These are phyloP conservation scores for Orcinus orca DNA, from an alignment of 2,113 vertebrate genomes.

Conservation along the genomic window DNA sequence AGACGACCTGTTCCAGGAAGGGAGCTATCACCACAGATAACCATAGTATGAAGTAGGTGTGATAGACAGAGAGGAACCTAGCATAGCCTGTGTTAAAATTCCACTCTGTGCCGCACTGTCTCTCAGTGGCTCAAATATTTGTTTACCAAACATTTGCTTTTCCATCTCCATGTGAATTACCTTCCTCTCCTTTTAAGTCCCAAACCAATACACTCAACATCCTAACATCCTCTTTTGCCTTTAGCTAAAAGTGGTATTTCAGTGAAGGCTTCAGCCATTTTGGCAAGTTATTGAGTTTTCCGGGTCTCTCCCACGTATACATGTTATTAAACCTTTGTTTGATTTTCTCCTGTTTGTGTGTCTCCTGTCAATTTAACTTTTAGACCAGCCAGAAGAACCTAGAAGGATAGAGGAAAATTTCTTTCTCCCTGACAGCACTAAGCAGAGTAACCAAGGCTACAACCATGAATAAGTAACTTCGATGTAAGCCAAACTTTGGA, in stretches of 20 bases:
- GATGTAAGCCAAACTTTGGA: not conserved
- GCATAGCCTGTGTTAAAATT: not conserved
- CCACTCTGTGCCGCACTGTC: not conserved
- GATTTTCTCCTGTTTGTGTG: not conserved
- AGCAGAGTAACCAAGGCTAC: not conserved
- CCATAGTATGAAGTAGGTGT: not conserved
- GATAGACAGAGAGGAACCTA: not conserved
- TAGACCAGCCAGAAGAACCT: no score
- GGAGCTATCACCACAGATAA: not conserved
- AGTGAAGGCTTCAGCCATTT: not conserved
- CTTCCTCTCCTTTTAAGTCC: not conserved
- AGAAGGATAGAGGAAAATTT: not conserved
- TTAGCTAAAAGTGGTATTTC: not conserved
- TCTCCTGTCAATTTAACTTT: not conserved
- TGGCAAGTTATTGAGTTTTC: not conserved
- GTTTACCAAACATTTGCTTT: not conserved
- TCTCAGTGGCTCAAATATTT: not conserved
- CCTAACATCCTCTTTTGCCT: not conserved
- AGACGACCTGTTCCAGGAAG: not conserved
- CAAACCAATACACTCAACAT: not conserved
- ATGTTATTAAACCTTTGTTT: not conserved
- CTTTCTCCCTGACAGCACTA: not conserved
- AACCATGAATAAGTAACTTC: not conserved
- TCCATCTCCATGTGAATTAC: not conserved
- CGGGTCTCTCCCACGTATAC: not conserved